These are phyloP conservation scores for Brachylomia viminalis DNA, from an alignment of 2,888 invertebrate genomes.

Conservation along the genomic window DNA sequence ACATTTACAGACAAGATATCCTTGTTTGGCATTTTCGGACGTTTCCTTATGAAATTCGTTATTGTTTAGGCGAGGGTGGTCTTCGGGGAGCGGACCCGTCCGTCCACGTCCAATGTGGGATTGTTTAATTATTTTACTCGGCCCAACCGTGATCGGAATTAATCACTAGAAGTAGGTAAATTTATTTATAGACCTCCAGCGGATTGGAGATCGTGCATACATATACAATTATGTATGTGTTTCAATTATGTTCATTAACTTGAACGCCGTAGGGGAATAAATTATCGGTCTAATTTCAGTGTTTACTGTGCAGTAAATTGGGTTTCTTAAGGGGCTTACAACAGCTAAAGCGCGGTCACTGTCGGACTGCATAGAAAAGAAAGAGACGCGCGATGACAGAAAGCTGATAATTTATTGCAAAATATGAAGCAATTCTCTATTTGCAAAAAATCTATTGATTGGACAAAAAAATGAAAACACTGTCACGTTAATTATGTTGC, in stretches of 20 bases:
- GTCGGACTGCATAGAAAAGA: too few species aligned
- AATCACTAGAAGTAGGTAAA: conserved; percentile 80
- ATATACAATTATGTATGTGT: conserved; percentile 44
- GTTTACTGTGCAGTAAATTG: background rate
- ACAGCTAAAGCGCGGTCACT: too few species aligned
- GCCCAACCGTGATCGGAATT: conserved; percentile 85
- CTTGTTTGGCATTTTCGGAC: conserved; percentile 71
- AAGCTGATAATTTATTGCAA: too few species aligned
- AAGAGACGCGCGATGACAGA: too few species aligned
- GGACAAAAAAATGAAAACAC: too few species aligned
- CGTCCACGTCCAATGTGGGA: conserved; percentile 79
- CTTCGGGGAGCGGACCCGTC: conserved; percentile 77
- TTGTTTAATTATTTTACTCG: conserved; percentile 89
- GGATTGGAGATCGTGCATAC: conserved; percentile 61
- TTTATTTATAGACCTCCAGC: conserved; percentile 75
- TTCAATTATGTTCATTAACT: conserved; percentile 51
- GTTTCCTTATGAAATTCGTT: conserved; percentile 81
- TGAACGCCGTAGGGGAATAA: conserved; percentile 40
- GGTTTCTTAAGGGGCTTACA: too few species aligned
- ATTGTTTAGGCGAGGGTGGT: conserved; percentile 75
- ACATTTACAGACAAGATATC: conserved; percentile 71
- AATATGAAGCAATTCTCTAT: too few species aligned
- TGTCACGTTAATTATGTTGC: too few species aligned
- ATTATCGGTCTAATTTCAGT: conserved; percentile 25
- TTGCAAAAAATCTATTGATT: too few species aligned